Evolutionary conservation across 2,797 vertebrate species (phyloP).

Genomic region (Intellagama lesueurii): DNA sequence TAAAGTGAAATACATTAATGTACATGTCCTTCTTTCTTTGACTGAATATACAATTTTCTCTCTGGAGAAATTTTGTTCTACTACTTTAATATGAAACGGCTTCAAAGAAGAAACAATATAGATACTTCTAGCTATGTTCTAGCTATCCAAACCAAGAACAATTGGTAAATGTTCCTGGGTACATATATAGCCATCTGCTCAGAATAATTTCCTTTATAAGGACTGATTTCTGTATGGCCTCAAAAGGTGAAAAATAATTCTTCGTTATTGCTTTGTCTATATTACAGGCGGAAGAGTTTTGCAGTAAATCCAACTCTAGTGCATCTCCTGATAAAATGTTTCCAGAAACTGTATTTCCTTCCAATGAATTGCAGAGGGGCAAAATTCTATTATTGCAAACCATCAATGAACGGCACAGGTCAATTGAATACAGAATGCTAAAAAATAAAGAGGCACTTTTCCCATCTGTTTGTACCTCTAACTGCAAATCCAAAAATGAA

Average conservation of each 20-base stretch:
- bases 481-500: slow-evolving; percentile 79
- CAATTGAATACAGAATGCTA: slow-evolving; percentile 82
- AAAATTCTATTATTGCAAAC: slow-evolving; percentile 74
- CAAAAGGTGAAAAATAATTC: slow-evolving; percentile 68
- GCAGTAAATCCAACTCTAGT: slow-evolving; percentile 43
- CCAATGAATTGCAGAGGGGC: slow-evolving; percentile 68
- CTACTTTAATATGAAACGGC: slow-evolving; percentile 43
- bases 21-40: fast-evolving
- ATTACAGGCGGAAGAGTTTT: slow-evolving; percentile 53
- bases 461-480: slow-evolving; percentile 83
- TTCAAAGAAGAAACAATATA: slow-evolving; percentile 62
- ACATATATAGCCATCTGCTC: slow-evolving; percentile 73
- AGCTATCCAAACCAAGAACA: slow-evolving; percentile 33
- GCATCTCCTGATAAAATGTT: slow-evolving; percentile 62
- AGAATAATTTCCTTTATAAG: slow-evolving; percentile 62
- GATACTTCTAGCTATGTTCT: slow-evolving; percentile 55
- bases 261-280: slow-evolving; percentile 62
- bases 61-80: slow-evolving; percentile 45
- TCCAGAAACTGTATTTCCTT: slow-evolving; percentile 69
- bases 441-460: slow-evolving; percentile 72
- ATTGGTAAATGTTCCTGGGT: slow-evolving; percentile 68
- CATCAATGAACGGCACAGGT: slow-evolving; percentile 76
- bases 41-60: slow-evolving; percentile 26
- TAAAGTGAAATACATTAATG: slow-evolving; percentile 31
- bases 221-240: slow-evolving; percentile 66